Conservation (phyloP, 2,797 vertebrate species). For the Malurus splendens region DNA sequence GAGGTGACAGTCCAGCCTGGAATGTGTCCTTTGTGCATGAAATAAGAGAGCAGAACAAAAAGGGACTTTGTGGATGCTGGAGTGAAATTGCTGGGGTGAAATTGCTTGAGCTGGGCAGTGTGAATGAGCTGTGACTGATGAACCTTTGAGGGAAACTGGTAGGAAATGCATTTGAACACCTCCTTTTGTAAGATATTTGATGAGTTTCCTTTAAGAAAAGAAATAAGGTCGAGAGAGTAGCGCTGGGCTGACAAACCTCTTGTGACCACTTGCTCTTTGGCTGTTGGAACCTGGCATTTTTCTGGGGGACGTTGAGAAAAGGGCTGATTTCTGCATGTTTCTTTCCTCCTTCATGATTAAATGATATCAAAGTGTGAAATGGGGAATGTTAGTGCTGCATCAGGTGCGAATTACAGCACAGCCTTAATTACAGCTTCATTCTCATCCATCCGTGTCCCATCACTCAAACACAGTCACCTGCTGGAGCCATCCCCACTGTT, state of each 20-base stretch:
- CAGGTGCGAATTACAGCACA: neutral
- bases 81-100: neutral
- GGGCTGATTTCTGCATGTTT: neutral
- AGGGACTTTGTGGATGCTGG: neutral
- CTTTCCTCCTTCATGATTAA: neutral
- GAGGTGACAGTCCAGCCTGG: neutral
- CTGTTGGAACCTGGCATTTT: neutral
- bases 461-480: fast-evolving
- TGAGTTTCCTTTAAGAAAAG: neutral
- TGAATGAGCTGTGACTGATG: neutral
- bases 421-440: neutral
- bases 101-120: neutral
- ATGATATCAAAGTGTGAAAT: neutral
- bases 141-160: neutral
- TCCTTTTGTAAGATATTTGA: neutral
- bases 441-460: neutral
- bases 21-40: neutral
- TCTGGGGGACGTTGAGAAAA: neutral
- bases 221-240: neutral
- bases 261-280: neutral
- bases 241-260: neutral
- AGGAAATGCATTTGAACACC: neutral
- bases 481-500: neutral
- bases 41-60: neutral
- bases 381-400: neutral